Conservation (phyloP, 1,140 invertebrate species). For the Dolichoris vasculosae region DNA sequence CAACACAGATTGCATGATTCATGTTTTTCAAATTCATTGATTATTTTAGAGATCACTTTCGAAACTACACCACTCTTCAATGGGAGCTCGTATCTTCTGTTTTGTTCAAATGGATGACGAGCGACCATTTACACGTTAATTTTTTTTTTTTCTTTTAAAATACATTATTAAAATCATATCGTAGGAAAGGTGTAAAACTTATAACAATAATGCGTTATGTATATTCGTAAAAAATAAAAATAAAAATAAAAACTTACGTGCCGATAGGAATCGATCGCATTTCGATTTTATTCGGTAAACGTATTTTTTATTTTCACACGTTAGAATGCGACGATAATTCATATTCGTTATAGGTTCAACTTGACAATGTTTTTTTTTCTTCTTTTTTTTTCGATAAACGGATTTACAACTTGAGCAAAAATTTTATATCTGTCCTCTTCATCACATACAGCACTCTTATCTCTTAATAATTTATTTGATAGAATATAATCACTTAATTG, state of each 20-base stretch:
- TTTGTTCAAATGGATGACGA: no score
- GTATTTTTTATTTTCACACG: not conserved
- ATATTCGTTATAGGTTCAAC: not conserved
- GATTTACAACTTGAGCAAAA: not conserved
- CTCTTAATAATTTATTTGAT: constrained; percentile 36
- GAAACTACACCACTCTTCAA: no score
- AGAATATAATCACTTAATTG: constrained; percentile 13
- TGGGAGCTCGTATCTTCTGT: no score
- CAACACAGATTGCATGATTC: no score
- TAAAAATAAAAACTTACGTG: not conserved
- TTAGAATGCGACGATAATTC: not conserved
- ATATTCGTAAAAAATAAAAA: not conserved
- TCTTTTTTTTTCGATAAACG: no score
- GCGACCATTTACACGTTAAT: no score
- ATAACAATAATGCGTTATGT: not conserved
- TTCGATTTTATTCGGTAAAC: not conserved
- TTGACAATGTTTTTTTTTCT: not conserved
- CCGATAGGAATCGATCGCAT: not conserved
- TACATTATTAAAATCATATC: no score
- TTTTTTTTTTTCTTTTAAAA: no score
- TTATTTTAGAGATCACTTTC: not conserved
- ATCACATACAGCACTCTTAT: constrained; percentile 29
- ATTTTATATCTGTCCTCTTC: not conserved
- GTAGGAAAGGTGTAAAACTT: not conserved
- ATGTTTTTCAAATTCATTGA: not conserved